phyloP scores from a whole-genome alignment of 2,797 vertebrate genomes.

The Amblyraja radiata region DNA sequence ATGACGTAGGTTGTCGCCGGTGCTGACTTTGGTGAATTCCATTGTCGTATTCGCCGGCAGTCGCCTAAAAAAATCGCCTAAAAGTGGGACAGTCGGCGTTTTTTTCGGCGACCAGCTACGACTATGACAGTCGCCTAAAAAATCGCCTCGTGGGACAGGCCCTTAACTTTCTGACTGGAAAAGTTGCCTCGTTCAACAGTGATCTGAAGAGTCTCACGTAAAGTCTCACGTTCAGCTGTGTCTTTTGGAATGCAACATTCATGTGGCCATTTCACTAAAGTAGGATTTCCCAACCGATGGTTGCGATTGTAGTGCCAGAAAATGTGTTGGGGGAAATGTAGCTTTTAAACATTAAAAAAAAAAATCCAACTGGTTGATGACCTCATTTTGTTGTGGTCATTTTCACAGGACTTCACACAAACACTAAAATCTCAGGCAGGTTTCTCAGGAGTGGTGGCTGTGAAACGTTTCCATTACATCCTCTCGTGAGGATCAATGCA shows the following conservation, averaged over 20 bases:
- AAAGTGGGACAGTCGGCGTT: no score
- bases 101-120: no score
- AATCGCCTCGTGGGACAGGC: no score
- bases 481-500: constrained; percentile 7
- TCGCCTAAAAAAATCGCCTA: no score
- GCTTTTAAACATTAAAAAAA: not conserved
- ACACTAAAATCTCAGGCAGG: not conserved
- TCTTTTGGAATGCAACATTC: not conserved
- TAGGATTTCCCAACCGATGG: not conserved
- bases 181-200: not conserved
- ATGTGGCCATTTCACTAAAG: not conserved
- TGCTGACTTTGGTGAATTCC: no score
- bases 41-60: no score
- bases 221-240: not conserved
- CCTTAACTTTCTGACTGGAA: not conserved
- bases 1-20: no score
- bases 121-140: no score
- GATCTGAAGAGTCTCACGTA: not conserved
- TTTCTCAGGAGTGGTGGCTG: not conserved
- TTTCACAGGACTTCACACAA: constrained; percentile 11
- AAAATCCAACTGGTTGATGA: not conserved
- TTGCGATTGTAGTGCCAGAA: not conserved
- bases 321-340: constrained; percentile 25
- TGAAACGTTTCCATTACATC: constrained; percentile 13
- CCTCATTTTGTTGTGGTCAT: not conserved